Evolutionary conservation across 2,888 invertebrate species (phyloP).

Genomic region (Caenorhabditis sp.): DNA sequence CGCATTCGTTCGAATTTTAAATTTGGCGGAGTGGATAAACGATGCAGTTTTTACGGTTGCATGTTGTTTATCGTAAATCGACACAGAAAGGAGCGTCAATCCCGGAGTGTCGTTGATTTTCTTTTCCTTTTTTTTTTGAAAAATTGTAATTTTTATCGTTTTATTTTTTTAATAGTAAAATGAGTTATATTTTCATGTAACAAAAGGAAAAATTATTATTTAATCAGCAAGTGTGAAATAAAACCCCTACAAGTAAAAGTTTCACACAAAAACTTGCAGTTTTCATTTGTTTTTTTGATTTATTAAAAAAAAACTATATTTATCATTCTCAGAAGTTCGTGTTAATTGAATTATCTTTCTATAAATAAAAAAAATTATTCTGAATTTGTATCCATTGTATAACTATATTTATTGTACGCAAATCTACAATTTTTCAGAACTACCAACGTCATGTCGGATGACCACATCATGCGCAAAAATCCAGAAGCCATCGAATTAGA

Average conservation of each 20-base stretch:
- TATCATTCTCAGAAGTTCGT: too few relatives aligned
- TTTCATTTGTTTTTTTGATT: too few relatives aligned
- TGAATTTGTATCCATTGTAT: too few relatives aligned
- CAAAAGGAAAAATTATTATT: too few relatives aligned
- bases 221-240: too few relatives aligned
- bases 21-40: slow-evolving; percentile 24
- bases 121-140: not conserved
- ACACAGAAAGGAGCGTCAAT: not conserved
- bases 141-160: not conserved
- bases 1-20: slow-evolving; percentile 9
- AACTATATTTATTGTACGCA: too few relatives aligned
- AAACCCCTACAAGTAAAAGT: too few relatives aligned
- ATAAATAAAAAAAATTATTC: too few relatives aligned
- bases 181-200: slow-evolving; percentile 1
- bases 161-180: not conserved
- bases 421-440: too few relatives aligned
- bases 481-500: slow-evolving; percentile 34
- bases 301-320: too few relatives aligned
- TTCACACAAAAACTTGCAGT: too few relatives aligned
- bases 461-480: slow-evolving; percentile 34
- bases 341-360: too few relatives aligned
- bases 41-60: slow-evolving; percentile 15
- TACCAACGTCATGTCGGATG: slow-evolving; percentile 23
- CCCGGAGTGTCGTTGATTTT: not conserved
- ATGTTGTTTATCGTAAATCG: slow-evolving; percentile 21